These are phyloP conservation scores for Ptychodera flava DNA, from an alignment of 35 echinoderm and acorn worm species.

Conservation along the genomic window DNA sequence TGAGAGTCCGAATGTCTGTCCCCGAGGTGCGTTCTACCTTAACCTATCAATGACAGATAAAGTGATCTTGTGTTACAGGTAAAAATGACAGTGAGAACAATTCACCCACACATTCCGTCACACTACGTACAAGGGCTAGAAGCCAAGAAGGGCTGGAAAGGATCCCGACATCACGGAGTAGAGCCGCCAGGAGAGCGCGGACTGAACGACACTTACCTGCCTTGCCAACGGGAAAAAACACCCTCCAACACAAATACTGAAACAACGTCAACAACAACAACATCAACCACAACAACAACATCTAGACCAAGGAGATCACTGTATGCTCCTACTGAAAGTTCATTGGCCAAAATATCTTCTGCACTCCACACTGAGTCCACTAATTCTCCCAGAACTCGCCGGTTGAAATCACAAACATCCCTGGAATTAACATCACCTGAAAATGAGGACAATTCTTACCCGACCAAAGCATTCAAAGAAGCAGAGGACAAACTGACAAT, in stretches of 20 bases:
- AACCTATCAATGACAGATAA: too few species aligned
- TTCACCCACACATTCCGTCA: background rate
- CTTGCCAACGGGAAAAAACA: background rate
- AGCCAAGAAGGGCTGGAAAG: background rate
- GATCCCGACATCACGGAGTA: background rate
- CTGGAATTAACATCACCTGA: background rate
- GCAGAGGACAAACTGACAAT: background rate
- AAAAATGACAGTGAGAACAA: background rate
- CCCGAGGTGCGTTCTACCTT: too few species aligned
- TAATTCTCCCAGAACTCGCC: background rate
- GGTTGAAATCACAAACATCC: background rate
- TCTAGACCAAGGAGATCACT: background rate
- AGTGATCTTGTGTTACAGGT: too few species aligned
- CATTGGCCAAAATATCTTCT: background rate
- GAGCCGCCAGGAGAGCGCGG: background rate
- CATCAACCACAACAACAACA: background rate
- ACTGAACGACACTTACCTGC: background rate
- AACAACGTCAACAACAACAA: too few species aligned
- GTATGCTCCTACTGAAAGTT: background rate
- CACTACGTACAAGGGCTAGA: background rate
- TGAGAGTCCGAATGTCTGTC: too few species aligned
- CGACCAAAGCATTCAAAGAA: background rate
- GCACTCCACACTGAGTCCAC: background rate
- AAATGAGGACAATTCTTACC: background rate
- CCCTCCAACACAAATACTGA: too few species aligned